phyloP scores from a whole-genome alignment of 30 jellyfish, hydroid and myxozoan genomes.

The Chrysaora quinquecirrha region DNA sequence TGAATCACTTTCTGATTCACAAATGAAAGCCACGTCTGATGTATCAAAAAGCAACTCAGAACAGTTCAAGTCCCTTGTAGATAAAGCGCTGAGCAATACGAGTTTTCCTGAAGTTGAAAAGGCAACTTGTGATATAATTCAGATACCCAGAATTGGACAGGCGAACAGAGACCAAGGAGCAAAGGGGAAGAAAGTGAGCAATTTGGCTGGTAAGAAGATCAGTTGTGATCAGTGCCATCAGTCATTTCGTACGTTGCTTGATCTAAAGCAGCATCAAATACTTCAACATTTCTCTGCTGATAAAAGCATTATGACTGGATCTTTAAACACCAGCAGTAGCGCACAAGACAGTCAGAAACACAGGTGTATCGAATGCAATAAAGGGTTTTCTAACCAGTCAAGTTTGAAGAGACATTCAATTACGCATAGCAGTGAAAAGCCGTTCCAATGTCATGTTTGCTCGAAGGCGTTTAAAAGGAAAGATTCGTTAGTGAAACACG shows the following conservation, averaged over 20 bases:
- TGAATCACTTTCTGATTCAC: neutral
- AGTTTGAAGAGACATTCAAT: slow-evolving; percentile 43
- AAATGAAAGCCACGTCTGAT: slow-evolving; percentile 1
- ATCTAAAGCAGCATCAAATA: no score
- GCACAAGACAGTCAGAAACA: slow-evolving; percentile 23
- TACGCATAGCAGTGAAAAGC: slow-evolving; percentile 54
- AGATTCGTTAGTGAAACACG: slow-evolving; percentile 47
- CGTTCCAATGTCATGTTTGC: slow-evolving; percentile 52
- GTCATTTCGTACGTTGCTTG: no score
- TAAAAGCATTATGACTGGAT: no score
- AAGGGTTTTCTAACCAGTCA: slow-evolving; percentile 58
- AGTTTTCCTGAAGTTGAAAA: neutral
- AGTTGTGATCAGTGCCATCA: no score
- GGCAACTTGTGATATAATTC: neutral
- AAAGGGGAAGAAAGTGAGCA: no score
- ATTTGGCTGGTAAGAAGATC: no score
- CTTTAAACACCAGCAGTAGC: no score
- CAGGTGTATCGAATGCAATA: slow-evolving; percentile 52
- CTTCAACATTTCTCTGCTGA: no score
- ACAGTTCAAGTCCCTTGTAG: slow-evolving; percentile 37
- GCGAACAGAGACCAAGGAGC: no score
- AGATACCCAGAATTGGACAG: neutral
- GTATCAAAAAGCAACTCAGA: slow-evolving; percentile 57
- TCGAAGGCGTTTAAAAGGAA: slow-evolving; percentile 61
- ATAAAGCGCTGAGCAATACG: slow-evolving; percentile 28